Evolutionary conservation across 2,888 invertebrate genomes (phyloP).

Genomic region (Andrena chrysosceles): DNA sequence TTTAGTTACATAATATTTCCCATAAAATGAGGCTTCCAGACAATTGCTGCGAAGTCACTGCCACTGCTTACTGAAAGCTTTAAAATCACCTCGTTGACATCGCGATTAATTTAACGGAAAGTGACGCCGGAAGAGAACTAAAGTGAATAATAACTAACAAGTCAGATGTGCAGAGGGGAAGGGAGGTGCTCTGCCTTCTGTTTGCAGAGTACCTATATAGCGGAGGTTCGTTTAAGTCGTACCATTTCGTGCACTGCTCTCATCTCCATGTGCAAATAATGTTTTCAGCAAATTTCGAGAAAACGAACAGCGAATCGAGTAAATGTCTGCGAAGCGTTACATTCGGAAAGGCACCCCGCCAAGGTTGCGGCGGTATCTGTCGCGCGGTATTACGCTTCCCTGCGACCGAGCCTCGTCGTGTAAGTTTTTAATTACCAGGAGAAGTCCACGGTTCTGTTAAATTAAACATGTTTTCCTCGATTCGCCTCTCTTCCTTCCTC

Average conservation of each 20-base stretch:
- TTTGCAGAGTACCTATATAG: constrained; percentile 44
- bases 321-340: constrained; percentile 21
- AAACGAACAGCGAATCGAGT: constrained; percentile 13
- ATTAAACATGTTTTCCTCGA: constrained; percentile 7
- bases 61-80: neutral
- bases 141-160: constrained; percentile 71
- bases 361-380: neutral
- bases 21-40: neutral
- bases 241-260: constrained; percentile 63
- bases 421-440: constrained; percentile 17
- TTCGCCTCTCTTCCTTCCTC: neutral
- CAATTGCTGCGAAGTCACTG: neutral
- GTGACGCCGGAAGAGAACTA: constrained; percentile 60
- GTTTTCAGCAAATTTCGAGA: constrained; percentile 59
- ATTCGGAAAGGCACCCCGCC: constrained; percentile 8
- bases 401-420: neutral
- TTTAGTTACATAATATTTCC: no score
- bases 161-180: constrained; percentile 16
- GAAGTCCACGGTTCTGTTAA: constrained; percentile 3
- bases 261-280: constrained; percentile 75
- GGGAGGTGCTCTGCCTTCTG: constrained; percentile 29
- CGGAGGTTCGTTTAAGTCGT: constrained; percentile 60
- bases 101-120: constrained; percentile 52
- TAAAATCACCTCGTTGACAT: constrained; percentile 16
- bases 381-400: neutral